Percentiles rank a stretch among this genome's conserved stretches.
Conservation (phyloP, 2,113 vertebrate genomes). For the Pedionomus torquatus region DNA sequence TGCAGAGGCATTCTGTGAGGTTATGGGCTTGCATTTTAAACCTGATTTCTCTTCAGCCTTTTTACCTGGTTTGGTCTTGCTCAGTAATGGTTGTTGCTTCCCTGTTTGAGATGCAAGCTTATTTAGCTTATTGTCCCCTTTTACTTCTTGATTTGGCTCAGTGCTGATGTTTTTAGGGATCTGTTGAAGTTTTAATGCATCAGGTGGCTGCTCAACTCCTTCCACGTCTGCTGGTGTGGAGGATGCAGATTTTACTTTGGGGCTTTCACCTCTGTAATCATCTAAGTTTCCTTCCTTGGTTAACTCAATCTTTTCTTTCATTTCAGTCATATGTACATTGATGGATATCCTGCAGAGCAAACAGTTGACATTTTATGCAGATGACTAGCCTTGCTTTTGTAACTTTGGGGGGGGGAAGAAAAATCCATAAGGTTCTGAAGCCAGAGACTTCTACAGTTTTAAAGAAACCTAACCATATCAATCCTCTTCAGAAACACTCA, state of each 20-base stretch:
- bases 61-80: not conserved
- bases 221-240: not conserved
- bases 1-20: not conserved
- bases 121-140: not conserved
- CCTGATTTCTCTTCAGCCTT: constrained; percentile 25
- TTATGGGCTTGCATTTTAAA: not conserved
- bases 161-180: not conserved
- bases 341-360: constrained; percentile 66
- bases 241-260: not conserved
- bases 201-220: not conserved
- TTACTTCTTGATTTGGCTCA: not conserved
- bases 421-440: not conserved
- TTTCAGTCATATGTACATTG: constrained; percentile 28
- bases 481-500: not conserved
- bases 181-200: not conserved
- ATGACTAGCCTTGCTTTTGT: not conserved
- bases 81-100: not conserved
- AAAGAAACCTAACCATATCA: not conserved
- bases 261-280: not conserved
- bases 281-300: not conserved
- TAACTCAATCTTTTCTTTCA: constrained; percentile 15
- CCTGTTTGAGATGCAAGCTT: not conserved
- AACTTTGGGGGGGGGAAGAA: not conserved
- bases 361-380: not conserved
- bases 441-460: not conserved